Base-by-base conservation (phyloP, 1,140 invertebrate genomes). In the Zaprionus vittiger region DNA sequence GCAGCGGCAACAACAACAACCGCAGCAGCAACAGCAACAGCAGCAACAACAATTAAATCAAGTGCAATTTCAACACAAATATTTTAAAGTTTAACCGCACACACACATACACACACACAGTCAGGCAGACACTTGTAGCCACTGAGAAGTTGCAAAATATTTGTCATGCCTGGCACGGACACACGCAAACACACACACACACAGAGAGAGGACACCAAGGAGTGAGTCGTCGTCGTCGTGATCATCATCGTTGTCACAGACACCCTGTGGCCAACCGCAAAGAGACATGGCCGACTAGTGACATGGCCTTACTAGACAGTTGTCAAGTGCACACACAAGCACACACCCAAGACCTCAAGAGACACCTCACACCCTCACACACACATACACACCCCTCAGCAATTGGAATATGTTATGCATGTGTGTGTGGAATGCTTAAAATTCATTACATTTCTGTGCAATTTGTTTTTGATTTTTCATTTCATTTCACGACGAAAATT, bases 391-490 rank as follows among this genome's bases (percentile, higher is more conserved):
- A 64, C 56, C 11, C 56, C 11, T 73, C 59, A 63, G 52, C 44
- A 59, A 64, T 71, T 31, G 34, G 20, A 64, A 59, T 75, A 75
- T 71, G 52, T 41, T 63, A 68, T 71, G 63, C 77, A 60, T 80
- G 61, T 56, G 73, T 68, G 85, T 79, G 72, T 55, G 85, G 77
- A 79, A 90, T 90, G 81, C 85, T 90, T 89, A 81, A 85, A 90
- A 89, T 90, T 89, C 85, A 89, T 89, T 89, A 89, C 85, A 90
- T 90, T 89, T 80, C 81, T 80, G 78, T 77, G 79, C 85, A 89
- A 89, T 89, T 89, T 89, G 76, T 90, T 89, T 89, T 90, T 89
- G 85, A 89, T 89, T 89, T 89, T 89, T 89, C 85, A 81, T 90
- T 89, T 90, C 85, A 89, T 90, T 89, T 90, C 75, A 83, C 86